Evolutionary conservation across 64 coral and sea anemone genomes (phyloP).

Genomic region (Hydrozoanthus tunicans): DNA sequence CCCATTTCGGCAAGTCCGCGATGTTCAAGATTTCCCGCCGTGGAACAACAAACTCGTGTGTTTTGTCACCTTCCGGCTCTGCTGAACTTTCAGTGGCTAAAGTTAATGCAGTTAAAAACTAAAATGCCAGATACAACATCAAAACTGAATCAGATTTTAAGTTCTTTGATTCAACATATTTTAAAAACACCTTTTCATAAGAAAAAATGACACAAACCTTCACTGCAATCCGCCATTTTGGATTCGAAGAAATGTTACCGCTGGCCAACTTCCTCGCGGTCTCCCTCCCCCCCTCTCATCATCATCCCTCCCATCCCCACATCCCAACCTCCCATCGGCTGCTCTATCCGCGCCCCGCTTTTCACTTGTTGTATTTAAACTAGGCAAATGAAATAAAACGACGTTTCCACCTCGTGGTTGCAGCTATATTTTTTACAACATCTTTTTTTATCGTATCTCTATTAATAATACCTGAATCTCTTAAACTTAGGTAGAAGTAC

Average conservation of each 20-base stretch:
- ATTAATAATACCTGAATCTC: too few species aligned
- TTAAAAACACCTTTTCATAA: background rate
- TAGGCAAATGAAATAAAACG: too few species aligned
- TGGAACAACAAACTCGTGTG: slow-evolving; percentile 46
- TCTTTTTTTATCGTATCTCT: too few species aligned
- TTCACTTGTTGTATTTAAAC: background rate
- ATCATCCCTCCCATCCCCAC: background rate
- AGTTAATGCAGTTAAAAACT: background rate
- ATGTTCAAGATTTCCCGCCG: slow-evolving; percentile 37
- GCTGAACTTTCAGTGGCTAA: background rate
- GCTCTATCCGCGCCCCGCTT: too few species aligned
- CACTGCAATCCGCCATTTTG: slow-evolving; percentile 40
- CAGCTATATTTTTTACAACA: too few species aligned
- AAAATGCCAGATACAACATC: background rate
- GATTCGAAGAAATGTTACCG: background rate
- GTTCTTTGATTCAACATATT: background rate
- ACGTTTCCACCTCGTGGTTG: too few species aligned
- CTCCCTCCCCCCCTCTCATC: background rate
- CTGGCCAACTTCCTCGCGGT: background rate
- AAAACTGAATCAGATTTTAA: background rate
- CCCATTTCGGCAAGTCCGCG: slow-evolving; percentile 34
- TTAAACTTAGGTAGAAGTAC: too few species aligned
- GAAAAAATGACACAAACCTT: background rate
- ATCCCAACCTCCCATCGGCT: too few species aligned
- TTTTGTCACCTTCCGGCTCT: background rate